Percentiles rank a stretch among this genome's conserved stretches.
These are phyloP conservation scores for Sabatieria punctata DNA, from an alignment of 2,888 invertebrate species.

Conservation along the genomic window DNA sequence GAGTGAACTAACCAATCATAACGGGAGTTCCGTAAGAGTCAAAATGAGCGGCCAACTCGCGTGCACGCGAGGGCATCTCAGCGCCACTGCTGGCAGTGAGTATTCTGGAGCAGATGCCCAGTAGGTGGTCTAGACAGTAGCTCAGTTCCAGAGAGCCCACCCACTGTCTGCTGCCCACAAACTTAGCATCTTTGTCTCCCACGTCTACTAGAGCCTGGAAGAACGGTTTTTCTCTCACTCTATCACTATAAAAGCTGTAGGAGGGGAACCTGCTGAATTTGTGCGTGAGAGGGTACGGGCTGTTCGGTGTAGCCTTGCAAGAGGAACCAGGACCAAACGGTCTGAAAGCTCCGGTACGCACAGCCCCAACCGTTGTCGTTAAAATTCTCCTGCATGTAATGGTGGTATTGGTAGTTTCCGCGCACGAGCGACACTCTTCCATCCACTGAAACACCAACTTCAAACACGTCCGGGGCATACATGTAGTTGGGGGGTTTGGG, in stretches of 20 bases:
- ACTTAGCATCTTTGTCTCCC: conserved; percentile 70
- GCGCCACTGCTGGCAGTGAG: conserved; percentile 65
- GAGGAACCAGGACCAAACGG: conserved; percentile 84
- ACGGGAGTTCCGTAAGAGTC: conserved; percentile 78
- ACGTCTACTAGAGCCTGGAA: conserved; percentile 70
- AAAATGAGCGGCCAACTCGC: conserved; percentile 75
- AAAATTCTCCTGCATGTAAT: conserved; percentile 83
- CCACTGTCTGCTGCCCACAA: conserved; percentile 83
- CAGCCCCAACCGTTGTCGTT: conserved; percentile 99
- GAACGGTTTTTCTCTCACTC: background rate
- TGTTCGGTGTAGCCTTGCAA: conserved; percentile 63
- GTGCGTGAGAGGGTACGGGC: conserved; percentile 57
- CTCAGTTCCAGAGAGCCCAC: conserved; percentile 94
- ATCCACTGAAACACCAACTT: conserved; percentile 6
- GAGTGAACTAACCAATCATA: conserved; percentile 65
- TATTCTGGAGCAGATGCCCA: conserved; percentile 50
- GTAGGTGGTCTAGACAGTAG: conserved; percentile 65
- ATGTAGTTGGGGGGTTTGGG: no score
- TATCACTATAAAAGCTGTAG: no score
- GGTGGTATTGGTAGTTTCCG: conserved; percentile 80
- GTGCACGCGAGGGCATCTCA: conserved; percentile 52
- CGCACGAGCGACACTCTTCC: conserved; percentile 40
- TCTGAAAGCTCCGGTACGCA: conserved; percentile 91
- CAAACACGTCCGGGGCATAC: background rate
- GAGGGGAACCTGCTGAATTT: conserved; percentile 52